Conservation (phyloP, 2,888 invertebrate species). For the Diaprepes abbreviatus region DNA sequence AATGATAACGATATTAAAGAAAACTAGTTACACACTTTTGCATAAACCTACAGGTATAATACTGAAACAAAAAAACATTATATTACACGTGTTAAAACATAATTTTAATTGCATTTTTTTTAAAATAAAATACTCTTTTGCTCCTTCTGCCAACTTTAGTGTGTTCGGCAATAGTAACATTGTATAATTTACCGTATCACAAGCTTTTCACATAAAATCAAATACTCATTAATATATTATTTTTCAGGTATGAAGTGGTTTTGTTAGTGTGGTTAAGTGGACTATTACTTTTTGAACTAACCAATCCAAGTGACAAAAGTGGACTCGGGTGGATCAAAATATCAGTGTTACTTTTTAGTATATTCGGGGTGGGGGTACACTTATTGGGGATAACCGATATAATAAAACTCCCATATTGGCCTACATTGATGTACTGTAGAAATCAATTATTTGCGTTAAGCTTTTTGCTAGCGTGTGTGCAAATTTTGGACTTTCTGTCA, state of each 20-base stretch:
- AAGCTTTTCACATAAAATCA: too few relatives aligned
- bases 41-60: too few relatives aligned
- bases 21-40: too few relatives aligned
- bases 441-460: conserved; percentile 98
- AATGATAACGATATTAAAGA: too few relatives aligned
- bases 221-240: too few relatives aligned
- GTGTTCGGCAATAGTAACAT: too few relatives aligned
- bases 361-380: conserved; percentile 92
- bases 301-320: conserved; percentile 97
- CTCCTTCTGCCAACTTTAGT: too few relatives aligned
- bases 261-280: conserved; percentile 96
- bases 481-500: conserved; percentile 96
- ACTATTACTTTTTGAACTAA: conserved; percentile 93
- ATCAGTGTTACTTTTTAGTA: conserved; percentile 87
- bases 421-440: conserved; percentile 91
- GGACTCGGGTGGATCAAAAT: conserved; percentile 96
- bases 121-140: too few relatives aligned
- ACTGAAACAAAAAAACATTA: too few relatives aligned
- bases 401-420: conserved; percentile 79
- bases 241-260: conserved; percentile 86
- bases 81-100: too few relatives aligned
- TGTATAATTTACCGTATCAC: too few relatives aligned
- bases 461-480: conserved; percentile 95
- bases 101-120: too few relatives aligned
- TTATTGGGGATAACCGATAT: conserved; percentile 81